A percentile compares a stretch with the other conserved stretches of the same genome.
Conservation (phyloP, 2,797 vertebrate genomes). For the Catamblyrhynchus diadema region DNA sequence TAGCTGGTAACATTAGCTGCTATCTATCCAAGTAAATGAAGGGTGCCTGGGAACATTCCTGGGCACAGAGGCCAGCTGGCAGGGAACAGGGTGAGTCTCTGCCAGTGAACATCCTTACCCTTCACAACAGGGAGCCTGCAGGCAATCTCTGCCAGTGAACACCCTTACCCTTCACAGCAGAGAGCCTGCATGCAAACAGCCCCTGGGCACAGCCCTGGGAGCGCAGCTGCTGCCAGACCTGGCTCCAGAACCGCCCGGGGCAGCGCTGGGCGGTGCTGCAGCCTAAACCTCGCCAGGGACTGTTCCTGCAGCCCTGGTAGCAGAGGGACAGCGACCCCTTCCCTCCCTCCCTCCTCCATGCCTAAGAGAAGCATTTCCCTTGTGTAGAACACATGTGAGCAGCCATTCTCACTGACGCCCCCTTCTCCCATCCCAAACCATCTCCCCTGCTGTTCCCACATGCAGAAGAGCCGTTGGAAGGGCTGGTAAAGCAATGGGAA, state of each 20-base stretch:
- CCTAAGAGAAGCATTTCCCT: background rate
- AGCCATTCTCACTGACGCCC: background rate
- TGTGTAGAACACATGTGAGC: background rate
- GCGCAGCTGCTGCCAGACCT: background rate
- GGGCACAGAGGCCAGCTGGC: conserved; percentile 41
- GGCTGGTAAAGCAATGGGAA: background rate
- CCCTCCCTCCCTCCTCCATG: background rate
- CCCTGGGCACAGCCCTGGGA: background rate
- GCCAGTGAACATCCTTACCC: too few species aligned
- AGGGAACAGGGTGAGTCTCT: background rate
- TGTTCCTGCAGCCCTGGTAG: background rate
- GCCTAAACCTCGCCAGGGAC: background rate
- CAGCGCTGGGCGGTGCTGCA: background rate
- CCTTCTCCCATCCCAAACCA: background rate
- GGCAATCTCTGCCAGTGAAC: background rate
- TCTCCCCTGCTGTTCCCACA: background rate
- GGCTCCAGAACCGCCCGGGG: background rate
- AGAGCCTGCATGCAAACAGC: background rate
- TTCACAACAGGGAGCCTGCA: too few species aligned
- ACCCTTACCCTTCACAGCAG: conserved; percentile 13
- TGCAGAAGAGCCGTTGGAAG: background rate
- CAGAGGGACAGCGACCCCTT: background rate
- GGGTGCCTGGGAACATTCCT: conserved; percentile 60
- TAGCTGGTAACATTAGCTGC: background rate
- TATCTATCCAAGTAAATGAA: conserved; percentile 32